Evolutionary conservation across 2,113 vertebrate species (phyloP).

Genomic region (Esox niger): DNA sequence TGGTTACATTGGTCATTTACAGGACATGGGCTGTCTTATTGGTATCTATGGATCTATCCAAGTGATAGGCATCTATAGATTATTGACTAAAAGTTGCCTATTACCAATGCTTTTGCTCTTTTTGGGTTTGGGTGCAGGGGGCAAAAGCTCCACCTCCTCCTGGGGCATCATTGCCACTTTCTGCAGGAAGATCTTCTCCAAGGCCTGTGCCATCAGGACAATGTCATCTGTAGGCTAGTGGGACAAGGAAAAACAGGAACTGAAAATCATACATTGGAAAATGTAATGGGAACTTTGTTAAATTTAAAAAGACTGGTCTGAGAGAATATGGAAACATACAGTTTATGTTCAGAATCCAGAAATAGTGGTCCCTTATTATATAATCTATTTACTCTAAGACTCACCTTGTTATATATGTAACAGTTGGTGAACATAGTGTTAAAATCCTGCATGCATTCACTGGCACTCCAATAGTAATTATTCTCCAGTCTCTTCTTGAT

Average conservation of each 20-base stretch:
- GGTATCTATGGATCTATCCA: neutral
- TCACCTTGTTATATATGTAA: conserved; percentile 98
- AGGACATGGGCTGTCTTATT: neutral
- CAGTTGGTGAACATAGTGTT: conserved; percentile 99
- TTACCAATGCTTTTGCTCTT: conserved; percentile 15
- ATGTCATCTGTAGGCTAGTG: conserved; percentile 95
- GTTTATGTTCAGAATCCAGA: too few species aligned
- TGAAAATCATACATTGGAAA: neutral
- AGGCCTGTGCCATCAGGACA: conserved; percentile 93
- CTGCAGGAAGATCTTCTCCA: conserved; percentile 95
- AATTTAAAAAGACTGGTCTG: neutral
- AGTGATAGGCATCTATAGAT: neutral
- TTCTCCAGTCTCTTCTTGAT: conserved; percentile 95
- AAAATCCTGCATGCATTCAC: conserved; percentile 97
- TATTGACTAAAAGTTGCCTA: too few species aligned
- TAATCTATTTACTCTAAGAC: neutral
- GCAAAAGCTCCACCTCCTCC: conserved; percentile 84
- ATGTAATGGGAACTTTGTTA: neutral
- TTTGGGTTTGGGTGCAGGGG: conserved; percentile 83
- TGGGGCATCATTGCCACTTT: conserved; percentile 92
- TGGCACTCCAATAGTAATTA: conserved; percentile 92
- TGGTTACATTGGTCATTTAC: neutral
- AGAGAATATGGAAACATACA: neutral
- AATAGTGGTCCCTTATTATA: neutral
- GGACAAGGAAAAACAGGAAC: conserved; percentile 1